A percentile compares a stretch with the other conserved stretches of the same genome.
These are phyloP conservation scores for Probaryconus sp. DNA, from an alignment of 1,140 invertebrate genomes.

Conservation along the genomic window DNA sequence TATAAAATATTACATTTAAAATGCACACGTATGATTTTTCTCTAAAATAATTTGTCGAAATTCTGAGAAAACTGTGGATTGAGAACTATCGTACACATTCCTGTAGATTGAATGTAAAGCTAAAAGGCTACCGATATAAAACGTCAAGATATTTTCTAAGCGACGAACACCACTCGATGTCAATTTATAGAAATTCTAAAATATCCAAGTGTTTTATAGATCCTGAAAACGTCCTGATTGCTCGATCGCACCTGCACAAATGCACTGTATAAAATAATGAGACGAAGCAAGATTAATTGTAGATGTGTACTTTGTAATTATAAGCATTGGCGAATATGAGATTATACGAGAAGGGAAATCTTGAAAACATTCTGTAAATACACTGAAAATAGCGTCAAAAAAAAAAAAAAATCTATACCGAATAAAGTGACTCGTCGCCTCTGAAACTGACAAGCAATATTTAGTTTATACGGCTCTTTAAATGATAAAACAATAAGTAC, in stretches of 20 bases:
- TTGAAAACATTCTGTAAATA: slow-evolving; percentile 64
- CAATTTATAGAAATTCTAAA: slow-evolving; percentile 31
- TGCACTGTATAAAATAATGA: slow-evolving; percentile 61
- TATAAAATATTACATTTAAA: no score
- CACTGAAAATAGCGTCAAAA: slow-evolving; percentile 63
- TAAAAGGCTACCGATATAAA: no score
- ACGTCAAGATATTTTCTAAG: slow-evolving; percentile 29
- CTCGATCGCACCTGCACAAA: slow-evolving; percentile 64
- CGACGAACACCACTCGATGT: slow-evolving; percentile 38
- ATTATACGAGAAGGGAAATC: slow-evolving; percentile 18
- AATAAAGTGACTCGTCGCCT: slow-evolving; percentile 68
- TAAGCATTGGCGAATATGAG: not conserved
- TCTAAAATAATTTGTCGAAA: no score
- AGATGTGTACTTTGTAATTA: slow-evolving; percentile 39
- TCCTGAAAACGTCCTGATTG: slow-evolving; percentile 11
- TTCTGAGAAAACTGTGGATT: no score
- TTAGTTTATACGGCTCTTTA: slow-evolving; percentile 75
- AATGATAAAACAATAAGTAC: slow-evolving; percentile 72
- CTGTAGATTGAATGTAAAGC: no score
- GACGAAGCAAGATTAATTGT: slow-evolving; percentile 11
- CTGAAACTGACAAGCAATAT: slow-evolving; percentile 76
- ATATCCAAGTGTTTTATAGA: no score
- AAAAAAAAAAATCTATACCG: slow-evolving; percentile 66
- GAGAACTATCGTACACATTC: no score
- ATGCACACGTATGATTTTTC: no score